Conservation (phyloP, 2,113 vertebrate genomes). For the Gambusia affinis region DNA sequence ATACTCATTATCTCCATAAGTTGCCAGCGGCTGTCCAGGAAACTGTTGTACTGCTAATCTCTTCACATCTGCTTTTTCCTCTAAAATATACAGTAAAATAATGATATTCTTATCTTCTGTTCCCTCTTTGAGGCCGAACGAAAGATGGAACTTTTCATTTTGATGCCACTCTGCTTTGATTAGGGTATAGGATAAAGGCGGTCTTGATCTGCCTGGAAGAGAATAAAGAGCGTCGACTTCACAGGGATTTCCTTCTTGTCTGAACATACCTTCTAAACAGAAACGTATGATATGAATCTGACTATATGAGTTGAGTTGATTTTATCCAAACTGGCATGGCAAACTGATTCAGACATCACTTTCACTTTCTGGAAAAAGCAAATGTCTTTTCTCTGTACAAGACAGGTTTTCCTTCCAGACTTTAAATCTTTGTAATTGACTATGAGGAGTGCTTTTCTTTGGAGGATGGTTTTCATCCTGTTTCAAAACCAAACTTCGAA, state of each 20-base stretch:
- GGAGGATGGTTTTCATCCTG: conserved; percentile 88
- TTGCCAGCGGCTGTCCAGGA: conserved; percentile 40
- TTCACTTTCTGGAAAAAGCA: conserved; percentile 20
- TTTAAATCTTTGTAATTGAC: conserved; percentile 55
- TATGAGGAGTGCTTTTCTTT: conserved; percentile 85
- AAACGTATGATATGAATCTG: conserved; percentile 33
- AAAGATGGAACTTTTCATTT: conserved; percentile 48
- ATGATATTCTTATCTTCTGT: conserved; percentile 53
- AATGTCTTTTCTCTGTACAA: conserved; percentile 43
- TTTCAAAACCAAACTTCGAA: conserved; percentile 88
- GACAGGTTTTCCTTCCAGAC: conserved; percentile 39
- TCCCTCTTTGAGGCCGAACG: conserved; percentile 43
- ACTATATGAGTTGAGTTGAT: conserved; percentile 6
- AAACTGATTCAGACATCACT: conserved; percentile 26
- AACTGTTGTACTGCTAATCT: conserved; percentile 44
- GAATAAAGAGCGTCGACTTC: conserved; percentile 30
- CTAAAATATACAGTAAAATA: conserved; percentile 48
- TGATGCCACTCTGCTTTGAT: conserved; percentile 36
- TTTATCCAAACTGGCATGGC: conserved; percentile 8
- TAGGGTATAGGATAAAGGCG: conserved; percentile 57
- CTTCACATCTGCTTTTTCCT: conserved; percentile 51
- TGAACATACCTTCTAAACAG: conserved; percentile 38
- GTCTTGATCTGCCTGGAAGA: conserved; percentile 60
- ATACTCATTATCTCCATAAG: conserved; percentile 57
- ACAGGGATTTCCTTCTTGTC: conserved; percentile 39